Evolutionary conservation across 2,888 invertebrate species (phyloP).

Genomic region (Rhodophaea formosa): DNA sequence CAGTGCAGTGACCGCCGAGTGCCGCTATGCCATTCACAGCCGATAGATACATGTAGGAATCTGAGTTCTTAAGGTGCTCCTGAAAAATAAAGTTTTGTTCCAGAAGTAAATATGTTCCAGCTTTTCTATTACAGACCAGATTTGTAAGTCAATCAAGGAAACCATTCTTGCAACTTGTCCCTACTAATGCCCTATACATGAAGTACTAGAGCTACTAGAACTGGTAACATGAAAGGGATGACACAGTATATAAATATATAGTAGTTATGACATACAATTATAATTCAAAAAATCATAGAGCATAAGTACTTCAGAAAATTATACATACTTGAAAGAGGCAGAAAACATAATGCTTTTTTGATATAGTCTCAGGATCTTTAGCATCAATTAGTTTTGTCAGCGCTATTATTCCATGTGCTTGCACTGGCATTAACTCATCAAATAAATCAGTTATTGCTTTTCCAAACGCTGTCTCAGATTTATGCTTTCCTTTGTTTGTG

Average conservation of each 20-base stretch:
- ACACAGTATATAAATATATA: too few species aligned
- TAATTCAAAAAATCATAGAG: too few species aligned
- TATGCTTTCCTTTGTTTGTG: conserved; percentile 36
- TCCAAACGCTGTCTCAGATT: conserved; percentile 69
- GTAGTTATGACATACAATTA: too few species aligned
- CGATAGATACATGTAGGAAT: conserved; percentile 91
- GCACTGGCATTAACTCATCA: conserved; percentile 87
- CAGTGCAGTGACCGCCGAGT: conserved; percentile 84
- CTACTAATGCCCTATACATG: too few species aligned
- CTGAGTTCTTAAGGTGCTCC: conserved; percentile 88
- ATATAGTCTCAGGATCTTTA: conserved; percentile 83
- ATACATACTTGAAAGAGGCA: conserved; percentile 85
- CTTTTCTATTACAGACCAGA: too few species aligned
- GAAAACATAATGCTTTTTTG: conserved; percentile 84
- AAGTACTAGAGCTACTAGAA: too few species aligned
- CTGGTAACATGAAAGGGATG: too few species aligned
- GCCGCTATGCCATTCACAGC: conserved; percentile 88
- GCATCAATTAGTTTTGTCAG: conserved; percentile 86
- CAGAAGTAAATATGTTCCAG: neutral
- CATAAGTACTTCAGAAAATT: neutral
- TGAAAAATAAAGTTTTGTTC: conserved; percentile 46
- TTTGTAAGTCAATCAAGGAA: too few species aligned
- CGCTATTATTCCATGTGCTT: conserved; percentile 89
- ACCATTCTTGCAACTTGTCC: too few species aligned
- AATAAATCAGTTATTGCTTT: conserved; percentile 85